Conservation (phyloP, 1,140 invertebrate species). For the Papilio polyxenes region DNA sequence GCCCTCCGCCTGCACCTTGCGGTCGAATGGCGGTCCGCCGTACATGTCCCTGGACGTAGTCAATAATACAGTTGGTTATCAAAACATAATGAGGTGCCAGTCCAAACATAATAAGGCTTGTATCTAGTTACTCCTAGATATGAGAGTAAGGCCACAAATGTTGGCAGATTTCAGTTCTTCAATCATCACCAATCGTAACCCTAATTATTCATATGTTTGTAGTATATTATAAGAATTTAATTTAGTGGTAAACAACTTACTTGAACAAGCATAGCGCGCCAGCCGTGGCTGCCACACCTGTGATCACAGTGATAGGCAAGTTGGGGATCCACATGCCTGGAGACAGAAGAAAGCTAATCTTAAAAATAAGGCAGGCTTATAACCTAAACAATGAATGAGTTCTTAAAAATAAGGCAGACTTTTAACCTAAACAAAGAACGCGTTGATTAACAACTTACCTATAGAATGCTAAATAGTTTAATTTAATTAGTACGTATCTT, state of each 20-base stretch:
- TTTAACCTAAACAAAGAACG: not conserved
- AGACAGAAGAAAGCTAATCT: conserved; percentile 16
- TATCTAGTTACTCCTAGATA: not conserved
- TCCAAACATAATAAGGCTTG: not conserved
- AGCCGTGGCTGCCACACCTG: conserved; percentile 61
- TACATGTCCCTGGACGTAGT: conserved; percentile 57
- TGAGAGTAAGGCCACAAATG: not conserved
- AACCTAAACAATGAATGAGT: not conserved
- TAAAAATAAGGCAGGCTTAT: not conserved
- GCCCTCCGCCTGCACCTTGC: conserved; percentile 84
- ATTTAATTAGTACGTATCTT: not conserved
- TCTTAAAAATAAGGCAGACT: not conserved
- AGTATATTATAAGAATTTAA: not conserved
- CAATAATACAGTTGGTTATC: too few relatives aligned
- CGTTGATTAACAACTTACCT: not conserved
- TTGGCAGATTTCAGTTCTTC: not conserved
- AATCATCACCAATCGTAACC: not conserved
- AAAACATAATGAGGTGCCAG: too few relatives aligned
- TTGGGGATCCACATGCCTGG: conserved; percentile 70
- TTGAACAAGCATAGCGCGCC: conserved; percentile 66
- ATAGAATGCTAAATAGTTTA: not conserved
- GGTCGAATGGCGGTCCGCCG: conserved; percentile 59
- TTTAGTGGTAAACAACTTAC: conserved; percentile 50
- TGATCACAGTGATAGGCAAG: conserved; percentile 61
- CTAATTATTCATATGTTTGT: too few relatives aligned